Percentiles rank a stretch among this genome's conserved stretches.
Evolutionary conservation across 2,113 vertebrate species (phyloP).

Genomic region (Sorex fumeus): DNA sequence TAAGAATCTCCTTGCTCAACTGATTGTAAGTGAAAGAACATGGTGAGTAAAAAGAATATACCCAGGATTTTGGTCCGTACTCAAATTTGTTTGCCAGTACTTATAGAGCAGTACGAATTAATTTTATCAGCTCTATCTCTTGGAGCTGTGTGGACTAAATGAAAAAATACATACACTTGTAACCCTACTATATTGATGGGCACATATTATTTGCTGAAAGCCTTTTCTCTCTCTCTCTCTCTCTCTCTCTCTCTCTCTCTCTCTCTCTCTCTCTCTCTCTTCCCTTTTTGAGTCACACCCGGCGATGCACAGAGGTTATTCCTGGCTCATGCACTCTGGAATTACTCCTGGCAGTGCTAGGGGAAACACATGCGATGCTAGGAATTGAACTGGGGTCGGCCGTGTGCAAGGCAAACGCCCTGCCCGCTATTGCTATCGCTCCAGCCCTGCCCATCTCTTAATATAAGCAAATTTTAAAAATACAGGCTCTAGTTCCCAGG

Average conservation of each 20-base stretch:
- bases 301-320: too few species aligned
- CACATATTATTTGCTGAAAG: slow-evolving; percentile 48
- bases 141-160: slow-evolving; percentile 1
- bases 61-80: not conserved
- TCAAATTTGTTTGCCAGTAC: slow-evolving; percentile 20
- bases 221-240: not conserved
- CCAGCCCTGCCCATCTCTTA: slow-evolving; percentile 23
- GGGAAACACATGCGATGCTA: too few species aligned
- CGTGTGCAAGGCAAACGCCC: too few species aligned
- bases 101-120: slow-evolving; percentile 29
- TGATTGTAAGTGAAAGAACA: slow-evolving; percentile 56
- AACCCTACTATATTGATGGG: not conserved
- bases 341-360: too few species aligned
- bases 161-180: not conserved
- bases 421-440: too few species aligned
- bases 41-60: not conserved
- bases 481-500: not conserved
- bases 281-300: too few species aligned
- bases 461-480: slow-evolving; percentile 53
- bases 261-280: too few species aligned
- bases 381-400: too few species aligned
- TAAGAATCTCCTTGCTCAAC: slow-evolving; percentile 37
- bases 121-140: slow-evolving; percentile 46
- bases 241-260: too few species aligned
- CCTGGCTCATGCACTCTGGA: too few species aligned